Percentiles rank a stretch among this genome's conserved stretches.
phyloP scores from a whole-genome alignment of 2,113 vertebrate genomes.

The Ibidorhyncha struthersii region DNA sequence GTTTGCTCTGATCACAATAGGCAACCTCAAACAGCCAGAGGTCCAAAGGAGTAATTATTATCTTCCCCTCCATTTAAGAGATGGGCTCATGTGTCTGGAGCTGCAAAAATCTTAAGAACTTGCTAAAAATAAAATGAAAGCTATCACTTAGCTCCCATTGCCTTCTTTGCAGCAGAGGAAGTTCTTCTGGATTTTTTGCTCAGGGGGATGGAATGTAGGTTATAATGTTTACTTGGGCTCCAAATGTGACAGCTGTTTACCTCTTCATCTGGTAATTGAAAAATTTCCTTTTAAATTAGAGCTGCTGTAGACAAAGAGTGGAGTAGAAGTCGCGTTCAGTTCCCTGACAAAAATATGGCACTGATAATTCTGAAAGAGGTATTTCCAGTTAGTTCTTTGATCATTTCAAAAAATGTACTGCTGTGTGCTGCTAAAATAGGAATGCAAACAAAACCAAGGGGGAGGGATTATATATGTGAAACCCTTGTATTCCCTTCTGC shows the following conservation, averaged over 20 bases:
- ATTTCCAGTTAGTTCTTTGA: slow-evolving; percentile 14
- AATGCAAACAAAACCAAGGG: not conserved
- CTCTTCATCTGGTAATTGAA: slow-evolving; percentile 57
- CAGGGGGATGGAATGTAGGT: slow-evolving; percentile 38
- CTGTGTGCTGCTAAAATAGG: not conserved
- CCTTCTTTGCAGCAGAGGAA: not conserved
- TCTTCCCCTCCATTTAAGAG: not conserved
- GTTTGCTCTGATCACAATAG: not conserved
- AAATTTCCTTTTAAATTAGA: slow-evolving; percentile 55
- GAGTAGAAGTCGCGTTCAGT: not conserved
- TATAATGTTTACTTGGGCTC: slow-evolving; percentile 40
- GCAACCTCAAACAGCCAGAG: not conserved
- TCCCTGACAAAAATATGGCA: slow-evolving; percentile 12
- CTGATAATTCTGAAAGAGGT: not conserved
- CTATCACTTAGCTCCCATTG: not conserved
- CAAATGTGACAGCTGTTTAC: slow-evolving; percentile 65
- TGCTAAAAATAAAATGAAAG: slow-evolving; percentile 8
- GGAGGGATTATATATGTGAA: not conserved
- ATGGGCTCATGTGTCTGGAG: not conserved
- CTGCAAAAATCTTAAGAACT: not conserved
- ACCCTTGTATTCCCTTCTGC: not conserved
- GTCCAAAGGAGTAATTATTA: not conserved
- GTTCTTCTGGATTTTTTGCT: not conserved
- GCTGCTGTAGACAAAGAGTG: slow-evolving; percentile 32
- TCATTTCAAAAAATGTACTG: not conserved